phyloP scores from a whole-genome alignment of 2,113 vertebrate genomes.

The Rousettus leschenaultii region DNA sequence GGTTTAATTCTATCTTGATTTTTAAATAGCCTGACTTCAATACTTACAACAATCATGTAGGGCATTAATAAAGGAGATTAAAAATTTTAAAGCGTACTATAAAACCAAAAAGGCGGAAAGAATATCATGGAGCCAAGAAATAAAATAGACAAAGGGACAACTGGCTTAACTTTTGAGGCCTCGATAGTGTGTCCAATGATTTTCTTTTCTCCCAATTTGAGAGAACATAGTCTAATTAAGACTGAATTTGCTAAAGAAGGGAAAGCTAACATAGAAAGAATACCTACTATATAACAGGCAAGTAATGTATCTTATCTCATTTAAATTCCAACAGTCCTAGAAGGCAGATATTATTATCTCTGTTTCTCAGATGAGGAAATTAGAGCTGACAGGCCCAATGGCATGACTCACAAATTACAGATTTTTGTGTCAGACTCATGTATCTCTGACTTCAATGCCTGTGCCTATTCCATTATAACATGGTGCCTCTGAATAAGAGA shows the following conservation, averaged over 20 bases:
- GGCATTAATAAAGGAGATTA: not conserved
- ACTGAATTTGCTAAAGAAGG: not conserved
- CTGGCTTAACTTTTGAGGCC: not conserved
- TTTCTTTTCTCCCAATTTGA: not conserved
- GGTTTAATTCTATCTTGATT: not conserved
- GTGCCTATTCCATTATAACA: not conserved
- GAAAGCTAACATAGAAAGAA: not conserved
- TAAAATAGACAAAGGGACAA: not conserved
- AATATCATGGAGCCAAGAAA: not conserved
- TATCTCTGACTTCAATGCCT: constrained; percentile 37
- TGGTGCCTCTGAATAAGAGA: not conserved
- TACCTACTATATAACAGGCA: not conserved
- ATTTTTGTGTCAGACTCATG: not conserved
- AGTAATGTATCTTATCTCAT: not conserved
- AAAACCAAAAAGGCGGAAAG: not conserved
- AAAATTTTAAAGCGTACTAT: not conserved
- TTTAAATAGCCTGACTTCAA: not conserved
- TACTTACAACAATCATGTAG: not conserved
- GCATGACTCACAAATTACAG: constrained; percentile 10
- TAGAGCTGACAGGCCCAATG: not conserved
- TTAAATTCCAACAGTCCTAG: not conserved
- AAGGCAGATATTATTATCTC: not conserved
- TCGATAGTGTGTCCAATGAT: not conserved
- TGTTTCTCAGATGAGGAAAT: constrained; percentile 21
- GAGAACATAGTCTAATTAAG: not conserved